phyloP scores from a whole-genome alignment of 2,113 vertebrate genomes.

The Trematomus loennbergii region DNA sequence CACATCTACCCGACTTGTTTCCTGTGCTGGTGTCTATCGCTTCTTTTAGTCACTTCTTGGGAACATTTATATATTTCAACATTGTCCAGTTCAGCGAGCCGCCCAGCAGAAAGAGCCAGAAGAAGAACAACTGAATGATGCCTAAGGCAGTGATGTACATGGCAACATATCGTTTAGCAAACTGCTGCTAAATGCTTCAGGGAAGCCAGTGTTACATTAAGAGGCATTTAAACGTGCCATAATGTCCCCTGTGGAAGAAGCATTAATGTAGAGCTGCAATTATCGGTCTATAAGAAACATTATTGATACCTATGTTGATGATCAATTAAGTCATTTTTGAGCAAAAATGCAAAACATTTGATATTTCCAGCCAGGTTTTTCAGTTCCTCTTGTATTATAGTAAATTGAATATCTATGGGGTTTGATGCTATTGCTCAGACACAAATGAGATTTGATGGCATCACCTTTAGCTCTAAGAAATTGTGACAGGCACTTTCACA shows the following conservation, averaged over 20 bases:
- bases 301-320: neutral
- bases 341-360: neutral
- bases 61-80: slow-evolving; percentile 90
- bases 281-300: neutral
- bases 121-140: slow-evolving; percentile 87
- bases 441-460: neutral
- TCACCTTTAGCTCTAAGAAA: neutral
- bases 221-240: neutral
- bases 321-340: neutral
- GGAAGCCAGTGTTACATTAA: neutral
- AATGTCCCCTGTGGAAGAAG: neutral
- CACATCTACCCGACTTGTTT: slow-evolving; percentile 90
- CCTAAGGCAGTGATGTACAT: neutral
- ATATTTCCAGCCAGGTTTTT: neutral
- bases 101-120: slow-evolving; percentile 82
- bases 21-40: slow-evolving; percentile 87
- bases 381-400: neutral
- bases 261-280: neutral
- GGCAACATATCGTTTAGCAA: neutral
- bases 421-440: neutral
- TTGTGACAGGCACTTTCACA: neutral
- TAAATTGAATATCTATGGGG: neutral
- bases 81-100: slow-evolving; percentile 87
- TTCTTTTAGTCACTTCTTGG: slow-evolving; percentile 90
- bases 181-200: neutral